Base-by-base conservation (phyloP, 2,113 vertebrate genomes). In the Camelus bactrianus region DNA sequence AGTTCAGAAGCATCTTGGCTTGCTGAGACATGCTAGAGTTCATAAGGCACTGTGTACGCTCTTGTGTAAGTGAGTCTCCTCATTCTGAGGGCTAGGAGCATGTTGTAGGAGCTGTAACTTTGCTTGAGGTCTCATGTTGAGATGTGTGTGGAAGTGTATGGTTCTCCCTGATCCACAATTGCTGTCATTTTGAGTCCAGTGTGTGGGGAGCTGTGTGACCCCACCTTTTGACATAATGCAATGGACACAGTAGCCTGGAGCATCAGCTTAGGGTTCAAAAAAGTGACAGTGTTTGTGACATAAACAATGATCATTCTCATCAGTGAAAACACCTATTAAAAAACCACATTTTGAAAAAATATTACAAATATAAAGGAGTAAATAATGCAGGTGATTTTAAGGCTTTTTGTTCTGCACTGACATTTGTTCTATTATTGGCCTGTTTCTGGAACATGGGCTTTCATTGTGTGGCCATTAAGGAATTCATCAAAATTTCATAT, bases 401-500 rank as follows among this genome's bases (percentile, higher is more conserved):
- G 82, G 14, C 62, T n/a, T 92, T 83, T 90, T 94, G 58, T 94
- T 48, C 26, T 13, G n/a, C 46, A 30, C 42, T 87, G 94, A 92
- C 94, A n/a, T 94, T 91, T 93, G 77, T 85, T 84, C 86, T 95
- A 10, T 96, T 93, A 87, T 96, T 96, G 87, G 85, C 19, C 67
- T 42, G 32, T 93, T 96, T 95, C 73, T 93, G 62, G 92, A 93
- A 86, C 26, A 67, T 11, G 69, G 86, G 60, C 84, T 92, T 94
- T 92, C 81, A 81, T 96, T 94, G 54, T 79, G 46, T 56, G 77
- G 50, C 87, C 91, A 90, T 96, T 92, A 94, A 96, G 62, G 89
- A 91, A 83, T 93, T 98, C 95, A 98, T 97, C 91, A 98, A 96
- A 96, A 69, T 97, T 97, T 98, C 70, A 96, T 98, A 24, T 65